Evolutionary conservation across 2,888 invertebrate genomes (phyloP).

Genomic region (Apodemia duryi): DNA sequence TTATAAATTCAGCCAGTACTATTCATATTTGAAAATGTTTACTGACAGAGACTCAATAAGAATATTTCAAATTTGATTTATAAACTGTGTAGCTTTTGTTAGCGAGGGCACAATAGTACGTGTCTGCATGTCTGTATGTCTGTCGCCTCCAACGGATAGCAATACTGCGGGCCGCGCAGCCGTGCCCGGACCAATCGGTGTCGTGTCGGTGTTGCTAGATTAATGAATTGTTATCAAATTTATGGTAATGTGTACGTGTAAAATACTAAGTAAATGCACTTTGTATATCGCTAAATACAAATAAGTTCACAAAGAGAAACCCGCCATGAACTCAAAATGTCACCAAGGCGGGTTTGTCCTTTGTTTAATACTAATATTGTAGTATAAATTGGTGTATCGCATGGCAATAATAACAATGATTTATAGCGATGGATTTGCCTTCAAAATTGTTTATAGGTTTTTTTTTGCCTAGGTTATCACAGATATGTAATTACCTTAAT

Average conservation of each 20-base stretch:
- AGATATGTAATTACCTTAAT: constrained; percentile 37
- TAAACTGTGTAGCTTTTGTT: constrained; percentile 5
- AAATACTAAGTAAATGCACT: constrained; percentile 46
- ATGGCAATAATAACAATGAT: constrained; percentile 46
- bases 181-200: constrained; percentile 68
- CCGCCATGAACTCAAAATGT: constrained; percentile 15
- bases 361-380: constrained; percentile 34
- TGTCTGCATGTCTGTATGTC: not conserved
- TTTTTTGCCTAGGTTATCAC: constrained; percentile 16
- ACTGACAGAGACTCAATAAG: constrained; percentile 1
- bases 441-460: constrained; percentile 6
- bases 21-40: not conserved
- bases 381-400: constrained; percentile 50
- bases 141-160: constrained; percentile 42
- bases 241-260: constrained; percentile 38
- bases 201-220: constrained; percentile 67
- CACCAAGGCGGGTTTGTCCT: constrained; percentile 25
- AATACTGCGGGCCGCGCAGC: constrained; percentile 55
- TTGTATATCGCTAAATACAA: constrained; percentile 48
- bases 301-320: constrained; percentile 36
- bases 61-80: not conserved
- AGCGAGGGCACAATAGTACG: constrained; percentile 3
- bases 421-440: constrained; percentile 3
- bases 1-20: not conserved
- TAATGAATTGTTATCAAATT: constrained; percentile 41